These are phyloP conservation scores for Drosophila nikananu DNA, from an alignment of 1,140 invertebrate species.

Conservation along the genomic window DNA sequence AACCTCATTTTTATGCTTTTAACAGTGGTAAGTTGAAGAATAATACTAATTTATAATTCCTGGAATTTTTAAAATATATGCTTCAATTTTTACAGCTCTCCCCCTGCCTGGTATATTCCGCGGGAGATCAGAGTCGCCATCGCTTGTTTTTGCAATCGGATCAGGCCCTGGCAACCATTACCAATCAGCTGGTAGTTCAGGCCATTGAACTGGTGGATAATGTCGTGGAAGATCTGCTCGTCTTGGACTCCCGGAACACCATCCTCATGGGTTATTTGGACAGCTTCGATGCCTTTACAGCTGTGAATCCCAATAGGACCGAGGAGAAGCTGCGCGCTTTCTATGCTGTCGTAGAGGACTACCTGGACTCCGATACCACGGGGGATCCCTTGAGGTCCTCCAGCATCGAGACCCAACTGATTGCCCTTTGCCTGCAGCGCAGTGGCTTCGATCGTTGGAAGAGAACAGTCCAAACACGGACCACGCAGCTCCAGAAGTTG, in stretches of 20 bases:
- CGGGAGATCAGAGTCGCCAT: conserved; percentile 48
- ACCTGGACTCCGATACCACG: conserved; percentile 52
- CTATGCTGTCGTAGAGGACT: conserved; percentile 50
- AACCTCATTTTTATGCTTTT: neutral
- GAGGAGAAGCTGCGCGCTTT: conserved; percentile 41
- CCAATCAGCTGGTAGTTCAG: conserved; percentile 38
- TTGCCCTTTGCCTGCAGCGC: conserved; percentile 63
- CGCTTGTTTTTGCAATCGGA: conserved; percentile 58
- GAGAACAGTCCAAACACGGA: conserved; percentile 59
- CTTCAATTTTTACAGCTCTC: conserved; percentile 4
- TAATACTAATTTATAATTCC: too few species aligned
- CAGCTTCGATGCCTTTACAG: conserved; percentile 49
- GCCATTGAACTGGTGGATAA: conserved; percentile 63
- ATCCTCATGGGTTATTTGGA: conserved; percentile 41
- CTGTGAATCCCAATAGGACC: conserved; percentile 30
- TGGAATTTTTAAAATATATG: too few species aligned
- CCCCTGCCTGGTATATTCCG: neutral
- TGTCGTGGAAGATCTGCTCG: conserved; percentile 60
- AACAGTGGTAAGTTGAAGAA: conserved; percentile 9
- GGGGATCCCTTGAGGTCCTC: conserved; percentile 37
- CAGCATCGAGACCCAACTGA: conserved; percentile 58
- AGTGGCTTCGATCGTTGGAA: conserved; percentile 73
- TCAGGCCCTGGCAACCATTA: conserved; percentile 47
- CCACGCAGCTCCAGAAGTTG: conserved; percentile 48
- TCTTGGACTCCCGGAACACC: conserved; percentile 62